Evolutionary conservation across 2,113 vertebrate species (phyloP).

Genomic region (Malurus cyaneus): DNA sequence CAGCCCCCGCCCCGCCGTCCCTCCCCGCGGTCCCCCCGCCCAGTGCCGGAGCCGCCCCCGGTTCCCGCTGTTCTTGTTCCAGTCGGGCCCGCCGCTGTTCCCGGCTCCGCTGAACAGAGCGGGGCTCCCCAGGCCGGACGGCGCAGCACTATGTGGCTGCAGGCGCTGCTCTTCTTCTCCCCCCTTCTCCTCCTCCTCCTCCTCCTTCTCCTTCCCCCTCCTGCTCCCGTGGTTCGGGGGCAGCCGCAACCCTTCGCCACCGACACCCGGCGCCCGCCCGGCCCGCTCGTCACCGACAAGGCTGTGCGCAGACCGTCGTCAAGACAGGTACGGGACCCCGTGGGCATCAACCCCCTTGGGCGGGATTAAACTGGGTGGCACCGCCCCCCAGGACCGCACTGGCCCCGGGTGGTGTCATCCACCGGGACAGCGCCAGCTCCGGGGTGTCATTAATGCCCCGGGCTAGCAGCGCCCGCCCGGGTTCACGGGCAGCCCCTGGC

Average conservation of each 20-base stretch:
- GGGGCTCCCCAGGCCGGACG: background rate
- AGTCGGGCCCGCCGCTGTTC: too few relatives aligned
- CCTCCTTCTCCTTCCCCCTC: background rate
- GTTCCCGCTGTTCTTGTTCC: background rate
- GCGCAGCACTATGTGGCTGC: conserved; percentile 29
- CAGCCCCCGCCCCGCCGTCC: too few relatives aligned
- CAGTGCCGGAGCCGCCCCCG: background rate
- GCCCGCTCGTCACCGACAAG: conserved; percentile 77
- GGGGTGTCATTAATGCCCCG: background rate
- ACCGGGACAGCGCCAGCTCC: too few relatives aligned
- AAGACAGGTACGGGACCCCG: conserved; percentile 79
- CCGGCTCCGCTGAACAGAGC: too few relatives aligned
- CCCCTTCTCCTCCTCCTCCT: background rate
- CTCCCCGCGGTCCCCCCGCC: background rate
- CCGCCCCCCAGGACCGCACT: background rate
- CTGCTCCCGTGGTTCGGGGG: background rate
- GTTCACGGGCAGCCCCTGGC: too few relatives aligned
- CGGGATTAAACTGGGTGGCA: background rate
- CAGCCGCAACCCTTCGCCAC: conserved; percentile 74
- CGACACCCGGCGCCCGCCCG: conserved; percentile 78
- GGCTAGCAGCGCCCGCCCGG: too few relatives aligned
- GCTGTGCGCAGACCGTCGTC: conserved; percentile 84
- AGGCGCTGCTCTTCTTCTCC: background rate
- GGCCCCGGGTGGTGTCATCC: too few relatives aligned
- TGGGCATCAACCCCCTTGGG: too few relatives aligned